Percentiles rank a stretch among this genome's conserved stretches.
phyloP scores from a whole-genome alignment of 2,113 vertebrate genomes.

The Bubo scandiacus region DNA sequence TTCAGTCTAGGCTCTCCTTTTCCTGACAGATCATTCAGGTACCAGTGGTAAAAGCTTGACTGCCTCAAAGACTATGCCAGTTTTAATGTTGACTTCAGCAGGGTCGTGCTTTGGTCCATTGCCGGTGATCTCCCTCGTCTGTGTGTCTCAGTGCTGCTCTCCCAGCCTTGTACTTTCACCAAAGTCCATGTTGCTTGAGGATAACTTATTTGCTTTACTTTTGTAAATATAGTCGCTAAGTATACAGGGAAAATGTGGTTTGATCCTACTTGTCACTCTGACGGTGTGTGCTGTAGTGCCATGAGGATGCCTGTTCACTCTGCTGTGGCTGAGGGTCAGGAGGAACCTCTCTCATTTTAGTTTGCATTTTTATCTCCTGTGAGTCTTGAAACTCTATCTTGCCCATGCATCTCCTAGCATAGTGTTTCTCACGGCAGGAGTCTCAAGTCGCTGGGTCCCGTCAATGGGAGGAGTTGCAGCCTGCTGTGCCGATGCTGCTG shows the following conservation, averaged over 20 bases:
- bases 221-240: accelerated
- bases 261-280: not conserved
- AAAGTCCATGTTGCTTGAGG: not conserved
- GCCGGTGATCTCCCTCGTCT: accelerated
- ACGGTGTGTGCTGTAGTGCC: accelerated
- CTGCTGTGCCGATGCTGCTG: not conserved
- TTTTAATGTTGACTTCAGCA: not conserved
- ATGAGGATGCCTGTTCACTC: not conserved
- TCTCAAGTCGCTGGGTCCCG: not conserved
- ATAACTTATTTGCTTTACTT: not conserved
- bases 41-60: not conserved
- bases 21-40: not conserved
- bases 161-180: not conserved
- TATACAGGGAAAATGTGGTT: not conserved
- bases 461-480: not conserved
- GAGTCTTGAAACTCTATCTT: not conserved
- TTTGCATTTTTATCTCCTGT: accelerated
- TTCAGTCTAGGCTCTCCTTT: not conserved
- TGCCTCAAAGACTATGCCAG: not conserved
- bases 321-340: accelerated
- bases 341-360: not conserved
- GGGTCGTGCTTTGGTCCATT: accelerated
- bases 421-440: not conserved
- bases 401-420: accelerated
- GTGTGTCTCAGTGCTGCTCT: not conserved